phyloP scores from a whole-genome alignment of 1,140 invertebrate genomes.

The Aphaenogaster rudis region DNA sequence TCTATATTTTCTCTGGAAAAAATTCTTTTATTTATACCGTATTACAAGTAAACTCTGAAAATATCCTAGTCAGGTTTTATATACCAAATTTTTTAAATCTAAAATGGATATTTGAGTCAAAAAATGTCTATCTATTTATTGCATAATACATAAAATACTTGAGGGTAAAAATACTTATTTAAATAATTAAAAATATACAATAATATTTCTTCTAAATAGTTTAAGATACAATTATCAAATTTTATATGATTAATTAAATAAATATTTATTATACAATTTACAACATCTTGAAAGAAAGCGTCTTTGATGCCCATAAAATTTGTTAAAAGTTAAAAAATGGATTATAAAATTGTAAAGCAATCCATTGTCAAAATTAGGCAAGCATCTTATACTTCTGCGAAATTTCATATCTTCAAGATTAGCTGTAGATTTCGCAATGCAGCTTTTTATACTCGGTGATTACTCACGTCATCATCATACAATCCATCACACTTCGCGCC shows the following conservation, averaged over 20 bases:
- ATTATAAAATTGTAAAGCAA: not conserved
- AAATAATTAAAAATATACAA: not conserved
- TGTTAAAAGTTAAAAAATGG: not conserved
- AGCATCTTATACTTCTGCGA: conserved; percentile 1
- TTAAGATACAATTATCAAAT: too few relatives aligned
- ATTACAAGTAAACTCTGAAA: not conserved
- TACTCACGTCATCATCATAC: conserved; percentile 7
- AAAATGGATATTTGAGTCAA: not conserved
- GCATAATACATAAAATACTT: not conserved
- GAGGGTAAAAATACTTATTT: not conserved
- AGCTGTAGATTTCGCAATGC: conserved; percentile 26
- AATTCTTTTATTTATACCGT: not conserved
- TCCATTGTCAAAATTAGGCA: not conserved
- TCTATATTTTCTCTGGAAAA: not conserved
- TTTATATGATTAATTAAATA: too few relatives aligned
- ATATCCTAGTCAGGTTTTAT: not conserved
- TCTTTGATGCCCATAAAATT: not conserved
- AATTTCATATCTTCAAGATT: conserved; percentile 5
- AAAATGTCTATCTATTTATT: not conserved
- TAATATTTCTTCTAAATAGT: too few relatives aligned
- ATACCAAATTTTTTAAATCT: not conserved
- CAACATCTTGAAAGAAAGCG: not conserved
- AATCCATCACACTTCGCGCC: conserved; percentile 47
- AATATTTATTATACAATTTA: not conserved
- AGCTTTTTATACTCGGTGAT: conserved; percentile 20